A percentile compares a stretch with the other conserved stretches of the same genome.
Conservation (phyloP, 2,797 vertebrate species). For the Odontamblyopus lacepedii region DNA sequence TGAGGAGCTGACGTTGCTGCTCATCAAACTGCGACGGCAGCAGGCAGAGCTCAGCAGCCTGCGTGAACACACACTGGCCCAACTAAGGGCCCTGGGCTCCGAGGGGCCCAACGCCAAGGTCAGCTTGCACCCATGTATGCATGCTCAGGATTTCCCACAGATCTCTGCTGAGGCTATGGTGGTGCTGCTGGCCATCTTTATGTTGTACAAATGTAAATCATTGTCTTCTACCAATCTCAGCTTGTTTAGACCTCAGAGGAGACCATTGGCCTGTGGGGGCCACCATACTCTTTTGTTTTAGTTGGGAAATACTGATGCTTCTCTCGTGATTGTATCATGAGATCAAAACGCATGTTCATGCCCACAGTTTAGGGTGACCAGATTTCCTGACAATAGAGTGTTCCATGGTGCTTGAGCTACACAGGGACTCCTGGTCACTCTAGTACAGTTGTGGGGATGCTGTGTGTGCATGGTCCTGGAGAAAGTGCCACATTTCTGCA, state of each 20-base stretch:
- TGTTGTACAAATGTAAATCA: not conserved
- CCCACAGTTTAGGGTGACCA: constrained; percentile 1
- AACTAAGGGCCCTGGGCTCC: constrained; percentile 93
- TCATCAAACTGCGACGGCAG: constrained; percentile 97
- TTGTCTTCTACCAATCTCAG: not conserved
- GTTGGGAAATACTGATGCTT: constrained; percentile 2
- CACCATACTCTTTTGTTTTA: not conserved
- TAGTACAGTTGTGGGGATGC: not conserved
- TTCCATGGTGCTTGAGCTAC: not conserved
- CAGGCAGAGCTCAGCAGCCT: constrained; percentile 95
- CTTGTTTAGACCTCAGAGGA: not conserved
- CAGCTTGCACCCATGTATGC: constrained; percentile 68
- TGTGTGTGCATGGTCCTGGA: constrained; percentile 5
- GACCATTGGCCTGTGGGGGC: not conserved
- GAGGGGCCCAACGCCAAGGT: constrained; percentile 96
- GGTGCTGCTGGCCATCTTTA: not conserved
- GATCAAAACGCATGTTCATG: not conserved
- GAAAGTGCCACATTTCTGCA: constrained; percentile 10
- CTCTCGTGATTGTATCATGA: not conserved
- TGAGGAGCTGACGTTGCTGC: constrained; percentile 96
- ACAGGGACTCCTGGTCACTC: not conserved
- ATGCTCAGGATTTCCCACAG: not conserved
- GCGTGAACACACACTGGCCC: constrained; percentile 91
- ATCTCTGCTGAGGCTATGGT: not conserved
- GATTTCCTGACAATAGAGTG: not conserved